These are phyloP conservation scores for Coreius guichenoti DNA, from an alignment of 2,797 vertebrate species.

Conservation along the genomic window DNA sequence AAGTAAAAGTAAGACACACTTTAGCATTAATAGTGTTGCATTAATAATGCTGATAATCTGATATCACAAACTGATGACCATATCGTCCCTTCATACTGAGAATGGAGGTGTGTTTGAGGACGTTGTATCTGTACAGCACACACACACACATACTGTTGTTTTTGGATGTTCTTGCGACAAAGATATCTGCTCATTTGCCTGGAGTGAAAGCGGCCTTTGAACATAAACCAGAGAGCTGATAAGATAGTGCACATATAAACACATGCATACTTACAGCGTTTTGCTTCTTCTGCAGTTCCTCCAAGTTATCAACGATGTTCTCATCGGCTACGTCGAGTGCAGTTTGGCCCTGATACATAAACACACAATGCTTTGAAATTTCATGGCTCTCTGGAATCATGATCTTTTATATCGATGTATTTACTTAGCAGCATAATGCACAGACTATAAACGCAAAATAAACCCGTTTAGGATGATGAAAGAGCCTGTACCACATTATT, in stretches of 20 bases:
- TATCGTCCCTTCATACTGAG: no score
- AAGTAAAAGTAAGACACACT: not conserved
- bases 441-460: not conserved
- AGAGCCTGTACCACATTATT: constrained; percentile 82
- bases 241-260: constrained; percentile 65
- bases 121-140: not conserved
- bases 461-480: not conserved
- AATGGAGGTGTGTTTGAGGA: constrained; percentile 8
- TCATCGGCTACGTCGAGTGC: constrained; percentile 85
- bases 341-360: constrained; percentile 82
- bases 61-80: not conserved
- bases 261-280: constrained; percentile 74
- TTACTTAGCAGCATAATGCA: not conserved
- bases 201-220: constrained; percentile 52
- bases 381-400: not conserved
- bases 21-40: not conserved
- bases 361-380: not conserved
- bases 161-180: constrained; percentile 16
- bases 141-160: constrained; percentile 9
- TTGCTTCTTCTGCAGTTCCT: constrained; percentile 87
- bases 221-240: constrained; percentile 57
- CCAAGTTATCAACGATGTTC: constrained; percentile 79
- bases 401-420: not conserved
- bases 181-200: constrained; percentile 51
- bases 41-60: no score